A percentile compares a stretch with the other conserved stretches of the same genome.
Evolutionary conservation across 2,888 invertebrate genomes (phyloP).

Genomic region (Chouioia cunea): DNA sequence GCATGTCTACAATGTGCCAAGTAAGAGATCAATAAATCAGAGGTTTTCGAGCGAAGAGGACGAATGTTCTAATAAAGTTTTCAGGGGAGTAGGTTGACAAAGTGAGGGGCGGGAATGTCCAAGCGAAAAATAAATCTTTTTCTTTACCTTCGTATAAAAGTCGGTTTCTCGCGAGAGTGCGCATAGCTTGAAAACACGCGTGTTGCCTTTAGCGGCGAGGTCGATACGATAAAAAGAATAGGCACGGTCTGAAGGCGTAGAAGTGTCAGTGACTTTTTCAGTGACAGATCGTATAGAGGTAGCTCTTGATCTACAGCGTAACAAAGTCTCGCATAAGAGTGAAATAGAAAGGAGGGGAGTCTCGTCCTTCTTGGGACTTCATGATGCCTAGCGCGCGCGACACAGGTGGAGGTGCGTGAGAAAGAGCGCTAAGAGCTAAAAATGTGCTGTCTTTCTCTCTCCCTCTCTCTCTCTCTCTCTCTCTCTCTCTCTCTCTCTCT

Average conservation of each 20-base stretch:
- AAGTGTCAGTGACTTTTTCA: conserved; percentile 23
- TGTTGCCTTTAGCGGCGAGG: background rate
- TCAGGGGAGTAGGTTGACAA: background rate
- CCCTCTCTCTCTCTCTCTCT: too few relatives aligned
- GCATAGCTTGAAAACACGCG: background rate
- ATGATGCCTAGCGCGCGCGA: conserved; percentile 12
- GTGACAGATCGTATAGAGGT: background rate
- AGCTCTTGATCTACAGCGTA: background rate
- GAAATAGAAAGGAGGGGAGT: conserved; percentile 14
- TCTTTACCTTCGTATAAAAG: too few relatives aligned
- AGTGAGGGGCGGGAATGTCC: conserved; percentile 17
- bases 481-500: too few relatives aligned
- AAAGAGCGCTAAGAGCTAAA: conserved; percentile 2
- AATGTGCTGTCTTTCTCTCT: too few relatives aligned
- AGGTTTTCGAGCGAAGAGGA: conserved; percentile 10
- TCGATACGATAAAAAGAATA: background rate
- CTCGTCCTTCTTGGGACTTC: conserved; percentile 37
- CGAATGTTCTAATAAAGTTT: background rate
- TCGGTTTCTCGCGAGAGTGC: conserved; percentile 17
- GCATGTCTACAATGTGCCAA: conserved; percentile 1
- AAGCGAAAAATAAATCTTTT: conserved; percentile 2
- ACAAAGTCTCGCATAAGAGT: conserved; percentile 24
- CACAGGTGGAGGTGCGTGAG: conserved; percentile 32
- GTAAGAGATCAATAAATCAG: conserved; percentile 30
- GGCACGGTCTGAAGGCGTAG: background rate